phyloP scores from a whole-genome alignment of 2,888 invertebrate genomes.

The Hyalella azteca region DNA sequence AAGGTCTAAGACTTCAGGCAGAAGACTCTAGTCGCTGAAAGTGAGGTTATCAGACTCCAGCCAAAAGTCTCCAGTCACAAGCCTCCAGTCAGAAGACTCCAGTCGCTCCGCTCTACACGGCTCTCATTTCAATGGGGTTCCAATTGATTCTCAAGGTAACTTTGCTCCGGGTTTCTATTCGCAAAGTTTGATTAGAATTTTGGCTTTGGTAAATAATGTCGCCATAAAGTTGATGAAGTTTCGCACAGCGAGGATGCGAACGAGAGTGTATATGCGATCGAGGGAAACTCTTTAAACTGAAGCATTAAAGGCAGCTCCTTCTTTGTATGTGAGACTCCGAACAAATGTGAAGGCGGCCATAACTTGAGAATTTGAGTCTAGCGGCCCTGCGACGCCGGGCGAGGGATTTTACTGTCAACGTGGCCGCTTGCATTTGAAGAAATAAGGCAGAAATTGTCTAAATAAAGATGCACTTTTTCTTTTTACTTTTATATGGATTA shows the following conservation, averaged over 20 bases:
- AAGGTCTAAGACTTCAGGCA: too few relatives aligned
- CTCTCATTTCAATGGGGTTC: slow-evolving; percentile 24
- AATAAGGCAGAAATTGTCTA: too few relatives aligned
- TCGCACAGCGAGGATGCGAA: neutral
- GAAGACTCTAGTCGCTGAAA: too few relatives aligned
- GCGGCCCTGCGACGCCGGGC: too few relatives aligned
- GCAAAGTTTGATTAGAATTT: slow-evolving; percentile 36
- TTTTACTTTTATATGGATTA: too few relatives aligned
- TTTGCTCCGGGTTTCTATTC: slow-evolving; percentile 30
- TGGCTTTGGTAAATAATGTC: slow-evolving; percentile 36
- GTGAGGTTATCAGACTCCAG: too few relatives aligned
- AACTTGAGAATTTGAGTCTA: slow-evolving; percentile 5
- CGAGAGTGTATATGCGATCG: slow-evolving; percentile 26
- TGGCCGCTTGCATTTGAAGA: too few relatives aligned
- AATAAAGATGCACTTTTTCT: too few relatives aligned
- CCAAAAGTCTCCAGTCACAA: too few relatives aligned
- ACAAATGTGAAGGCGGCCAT: neutral
- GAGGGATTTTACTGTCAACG: too few relatives aligned
- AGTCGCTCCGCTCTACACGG: neutral
- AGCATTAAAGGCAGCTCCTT: neutral
- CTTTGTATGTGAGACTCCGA: neutral
- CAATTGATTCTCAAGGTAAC: slow-evolving; percentile 29
- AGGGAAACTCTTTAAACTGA: neutral
- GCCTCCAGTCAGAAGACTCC: too few relatives aligned
- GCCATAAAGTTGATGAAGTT: slow-evolving; percentile 33